Percentiles rank a stretch among this genome's conserved stretches.
Evolutionary conservation across 2,888 invertebrate genomes (phyloP).

Genomic region (Lymantria dispar): DNA sequence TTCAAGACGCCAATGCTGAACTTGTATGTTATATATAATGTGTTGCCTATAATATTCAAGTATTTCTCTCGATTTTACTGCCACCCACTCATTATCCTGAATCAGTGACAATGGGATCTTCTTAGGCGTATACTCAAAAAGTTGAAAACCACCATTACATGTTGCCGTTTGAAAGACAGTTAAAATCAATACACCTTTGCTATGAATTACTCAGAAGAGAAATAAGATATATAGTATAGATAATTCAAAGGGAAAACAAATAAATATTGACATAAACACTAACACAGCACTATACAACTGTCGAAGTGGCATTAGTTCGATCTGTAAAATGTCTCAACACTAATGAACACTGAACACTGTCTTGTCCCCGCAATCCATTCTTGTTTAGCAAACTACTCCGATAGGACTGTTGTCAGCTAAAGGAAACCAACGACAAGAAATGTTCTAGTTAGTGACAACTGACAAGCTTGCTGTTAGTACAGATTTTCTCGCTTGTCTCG

Average conservation of each 20-base stretch:
- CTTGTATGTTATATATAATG: too few relatives aligned
- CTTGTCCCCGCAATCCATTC: slow-evolving; percentile 35
- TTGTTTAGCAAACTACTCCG: slow-evolving; percentile 45
- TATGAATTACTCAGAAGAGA: too few relatives aligned
- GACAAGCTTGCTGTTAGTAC: slow-evolving; percentile 32
- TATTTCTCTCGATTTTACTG: too few relatives aligned
- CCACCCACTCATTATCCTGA: too few relatives aligned
- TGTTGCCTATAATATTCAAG: too few relatives aligned
- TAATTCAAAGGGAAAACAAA: not conserved
- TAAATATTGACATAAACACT: not conserved
- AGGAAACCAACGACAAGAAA: slow-evolving; percentile 54
- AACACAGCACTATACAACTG: not conserved
- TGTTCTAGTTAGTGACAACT: slow-evolving; percentile 51
- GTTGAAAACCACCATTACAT: too few relatives aligned
- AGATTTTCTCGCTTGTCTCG: slow-evolving; percentile 39
- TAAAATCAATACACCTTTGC: too few relatives aligned
- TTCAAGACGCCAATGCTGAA: too few relatives aligned
- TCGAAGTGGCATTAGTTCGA: not conserved
- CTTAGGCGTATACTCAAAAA: too few relatives aligned
- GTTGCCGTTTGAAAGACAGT: too few relatives aligned
- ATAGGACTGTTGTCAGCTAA: slow-evolving; percentile 43
- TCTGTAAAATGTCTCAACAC: slow-evolving; percentile 32
- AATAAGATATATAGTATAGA: too few relatives aligned
- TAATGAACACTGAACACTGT: slow-evolving; percentile 40
- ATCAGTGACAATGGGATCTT: too few relatives aligned